Evolutionary conservation across 2,888 invertebrate species (phyloP), one percentile per base, ranked within the genome.

Genomic region (Allacma fusca): DNA sequence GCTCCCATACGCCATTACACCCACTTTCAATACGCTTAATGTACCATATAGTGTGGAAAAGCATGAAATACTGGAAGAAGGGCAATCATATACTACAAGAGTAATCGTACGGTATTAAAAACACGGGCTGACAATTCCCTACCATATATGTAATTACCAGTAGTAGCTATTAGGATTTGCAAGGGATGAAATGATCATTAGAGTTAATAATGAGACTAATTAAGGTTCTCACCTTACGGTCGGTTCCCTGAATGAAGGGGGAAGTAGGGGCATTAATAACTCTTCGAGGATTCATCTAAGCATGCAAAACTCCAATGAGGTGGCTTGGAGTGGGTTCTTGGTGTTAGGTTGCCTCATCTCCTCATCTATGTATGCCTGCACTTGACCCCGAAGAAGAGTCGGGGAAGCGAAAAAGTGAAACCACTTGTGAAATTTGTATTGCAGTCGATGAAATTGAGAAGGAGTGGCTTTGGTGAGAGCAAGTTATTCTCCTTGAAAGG

Each of bases 341-440:
- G 40, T 40, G 13, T 40, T 40, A 40, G 40, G 5, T 59, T 59
- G 5, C 59, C 24, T 23, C 62, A 13, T n/a, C n/a, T 26, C 26
- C 62, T 59, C 59, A 13, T 59, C 59, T 59, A 7, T 19, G 12
- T 59, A 7, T n/a, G 7, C 19, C 62, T 2, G 13, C 62, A 62
- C 62, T 62, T 62, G 24, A 62, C 62, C 62, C 13, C 2, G 2
- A 50, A n/a, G 50, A 50, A n/a, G 50, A 50, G 50, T 50, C 19
- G 16, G n/a, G 50, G 50, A 50, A 50, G 50, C 50, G 50, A 50
- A n/a, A 50, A 2, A 50, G 16, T 50, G 50, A 50, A 50, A 50
- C 62, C 62, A 62, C 62, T 64, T 16, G 44, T 34, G 64, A 57
- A 67, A 50, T 73, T 77, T 65, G 65, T 73, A 65, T 77, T 77